Conservation (phyloP, 2,113 vertebrate genomes). For the Carassius carassius region DNA sequence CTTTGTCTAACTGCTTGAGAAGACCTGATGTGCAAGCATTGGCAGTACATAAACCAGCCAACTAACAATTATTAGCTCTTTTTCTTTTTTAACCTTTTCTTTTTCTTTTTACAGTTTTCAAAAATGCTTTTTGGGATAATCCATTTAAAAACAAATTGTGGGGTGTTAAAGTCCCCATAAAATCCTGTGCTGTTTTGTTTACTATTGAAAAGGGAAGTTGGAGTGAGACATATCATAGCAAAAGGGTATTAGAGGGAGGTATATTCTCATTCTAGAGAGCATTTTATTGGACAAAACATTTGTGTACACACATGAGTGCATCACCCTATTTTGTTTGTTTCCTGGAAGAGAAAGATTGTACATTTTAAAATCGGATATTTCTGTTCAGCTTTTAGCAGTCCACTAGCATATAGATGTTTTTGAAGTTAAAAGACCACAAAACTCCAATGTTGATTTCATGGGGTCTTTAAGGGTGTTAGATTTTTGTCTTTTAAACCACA, state of each 20-base stretch:
- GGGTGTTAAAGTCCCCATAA: no score
- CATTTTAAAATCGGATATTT: not conserved
- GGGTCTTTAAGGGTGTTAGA: not conserved
- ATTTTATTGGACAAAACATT: not conserved
- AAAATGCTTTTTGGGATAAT: not conserved
- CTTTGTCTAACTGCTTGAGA: not conserved
- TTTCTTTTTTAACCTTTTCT: not conserved
- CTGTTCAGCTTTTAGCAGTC: not conserved
- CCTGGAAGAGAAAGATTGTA: not conserved
- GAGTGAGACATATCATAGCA: not conserved
- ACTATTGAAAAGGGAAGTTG: not conserved
- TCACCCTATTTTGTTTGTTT: not conserved
- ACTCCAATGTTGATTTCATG: not conserved
- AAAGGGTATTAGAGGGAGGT: not conserved
- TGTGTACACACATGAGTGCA: not conserved
- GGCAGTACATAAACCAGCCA: not conserved
- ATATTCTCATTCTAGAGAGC: not conserved
- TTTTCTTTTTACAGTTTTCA: not conserved
- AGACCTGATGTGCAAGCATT: not conserved
- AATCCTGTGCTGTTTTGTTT: not conserved
- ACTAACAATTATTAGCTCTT: constrained; percentile 57
- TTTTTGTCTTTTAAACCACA: not conserved
- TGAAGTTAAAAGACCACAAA: not conserved
- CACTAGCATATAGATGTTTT: not conserved
- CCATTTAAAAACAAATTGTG: not conserved